These are phyloP conservation scores for Pseudonaja textilis DNA, from an alignment of 2,113 vertebrate genomes.

Conservation along the genomic window DNA sequence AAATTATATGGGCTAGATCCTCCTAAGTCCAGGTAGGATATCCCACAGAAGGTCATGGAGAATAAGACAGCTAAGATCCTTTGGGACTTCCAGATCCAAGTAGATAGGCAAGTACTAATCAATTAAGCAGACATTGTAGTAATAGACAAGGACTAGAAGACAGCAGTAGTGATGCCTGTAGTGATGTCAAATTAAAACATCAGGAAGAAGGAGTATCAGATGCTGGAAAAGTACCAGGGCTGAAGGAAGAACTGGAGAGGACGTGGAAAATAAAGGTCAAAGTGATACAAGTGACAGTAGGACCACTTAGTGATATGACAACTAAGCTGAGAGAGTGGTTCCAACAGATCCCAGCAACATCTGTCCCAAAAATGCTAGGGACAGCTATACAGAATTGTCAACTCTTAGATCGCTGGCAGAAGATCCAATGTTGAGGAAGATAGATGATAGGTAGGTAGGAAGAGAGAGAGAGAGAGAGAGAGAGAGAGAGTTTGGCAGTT, in stretches of 20 bases:
- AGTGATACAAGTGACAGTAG: background rate
- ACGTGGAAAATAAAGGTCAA: background rate
- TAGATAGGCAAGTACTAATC: too few relatives aligned
- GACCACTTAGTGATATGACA: background rate
- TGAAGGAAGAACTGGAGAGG: background rate
- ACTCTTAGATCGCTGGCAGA: too few relatives aligned
- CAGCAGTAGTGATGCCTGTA: background rate
- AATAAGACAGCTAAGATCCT: background rate
- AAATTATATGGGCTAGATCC: background rate
- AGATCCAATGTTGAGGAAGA: too few relatives aligned
- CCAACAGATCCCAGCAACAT: too few relatives aligned
- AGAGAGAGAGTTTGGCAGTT: background rate
- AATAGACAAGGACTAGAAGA: background rate
- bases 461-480: too few relatives aligned
- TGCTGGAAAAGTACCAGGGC: background rate
- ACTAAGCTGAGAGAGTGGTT: background rate
- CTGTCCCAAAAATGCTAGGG: too few relatives aligned
- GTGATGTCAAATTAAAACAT: background rate
- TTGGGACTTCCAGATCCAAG: too few relatives aligned
- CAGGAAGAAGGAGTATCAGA: background rate
- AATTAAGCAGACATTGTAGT: background rate
- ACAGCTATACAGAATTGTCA: too few relatives aligned
- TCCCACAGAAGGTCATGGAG: background rate
- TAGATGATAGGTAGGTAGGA: too few relatives aligned
- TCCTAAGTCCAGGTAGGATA: background rate